Conservation (phyloP, 2,113 vertebrate species). For the Columba livia region DNA sequence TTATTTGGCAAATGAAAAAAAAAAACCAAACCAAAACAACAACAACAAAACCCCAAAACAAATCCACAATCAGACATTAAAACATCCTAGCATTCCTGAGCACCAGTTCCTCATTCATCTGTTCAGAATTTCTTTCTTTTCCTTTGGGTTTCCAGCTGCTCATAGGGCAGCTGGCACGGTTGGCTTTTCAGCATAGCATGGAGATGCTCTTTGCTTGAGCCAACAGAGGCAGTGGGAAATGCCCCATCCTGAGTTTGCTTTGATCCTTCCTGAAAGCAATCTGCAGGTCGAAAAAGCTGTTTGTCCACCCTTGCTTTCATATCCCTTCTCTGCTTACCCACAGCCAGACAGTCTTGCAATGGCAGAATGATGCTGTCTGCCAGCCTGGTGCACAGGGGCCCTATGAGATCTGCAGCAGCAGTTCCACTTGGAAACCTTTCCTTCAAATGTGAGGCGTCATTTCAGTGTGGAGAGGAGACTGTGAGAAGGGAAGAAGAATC, state of each 20-base stretch:
- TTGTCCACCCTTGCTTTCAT: neutral
- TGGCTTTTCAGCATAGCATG: neutral
- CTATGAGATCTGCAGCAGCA: neutral
- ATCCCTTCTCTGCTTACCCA: fast-evolving
- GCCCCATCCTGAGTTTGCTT: neutral
- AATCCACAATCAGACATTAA: neutral
- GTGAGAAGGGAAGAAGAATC: neutral
- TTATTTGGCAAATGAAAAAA: neutral
- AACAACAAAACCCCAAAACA: neutral
- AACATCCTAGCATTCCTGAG: neutral
- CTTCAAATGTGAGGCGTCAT: neutral
- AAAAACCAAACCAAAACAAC: neutral
- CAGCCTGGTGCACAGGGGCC: neutral
- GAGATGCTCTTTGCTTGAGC: neutral
- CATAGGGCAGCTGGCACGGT: neutral
- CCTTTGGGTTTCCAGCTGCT: neutral
- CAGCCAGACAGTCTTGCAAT: neutral
- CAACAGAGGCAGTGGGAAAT: neutral
- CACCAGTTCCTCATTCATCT: neutral
- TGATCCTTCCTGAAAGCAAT: neutral
- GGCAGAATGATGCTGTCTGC: neutral
- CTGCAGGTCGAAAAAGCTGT: neutral
- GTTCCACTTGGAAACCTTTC: neutral
- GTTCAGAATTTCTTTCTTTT: neutral
- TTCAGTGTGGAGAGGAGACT: neutral